Conservation (phyloP, 1,140 invertebrate genomes). For the Philotrypesis tridentata region DNA sequence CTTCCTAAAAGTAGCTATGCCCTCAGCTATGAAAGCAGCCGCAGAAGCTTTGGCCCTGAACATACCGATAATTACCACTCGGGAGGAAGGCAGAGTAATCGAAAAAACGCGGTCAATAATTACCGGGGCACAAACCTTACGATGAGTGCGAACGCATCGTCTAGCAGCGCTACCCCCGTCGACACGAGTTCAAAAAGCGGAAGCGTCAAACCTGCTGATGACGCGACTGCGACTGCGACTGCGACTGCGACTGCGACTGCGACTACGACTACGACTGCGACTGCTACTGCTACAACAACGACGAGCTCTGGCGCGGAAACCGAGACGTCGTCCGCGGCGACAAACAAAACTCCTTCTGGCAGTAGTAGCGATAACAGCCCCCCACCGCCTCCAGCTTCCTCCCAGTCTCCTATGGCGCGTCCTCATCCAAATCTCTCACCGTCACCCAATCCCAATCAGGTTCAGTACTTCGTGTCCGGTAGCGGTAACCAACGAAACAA, state of each 20-base stretch:
- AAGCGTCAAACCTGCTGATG: not conserved
- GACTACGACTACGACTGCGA: no score
- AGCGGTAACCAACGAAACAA: slow-evolving; percentile 49
- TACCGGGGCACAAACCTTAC: slow-evolving; percentile 43
- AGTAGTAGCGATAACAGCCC: slow-evolving; percentile 20
- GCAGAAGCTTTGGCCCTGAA: not conserved
- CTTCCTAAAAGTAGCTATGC: slow-evolving; percentile 13
- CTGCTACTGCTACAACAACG: no score
- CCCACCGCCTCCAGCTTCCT: slow-evolving; percentile 61
- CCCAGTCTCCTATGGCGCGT: slow-evolving; percentile 63
- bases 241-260: slow-evolving; percentile 23
- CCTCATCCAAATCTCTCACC: slow-evolving; percentile 67
- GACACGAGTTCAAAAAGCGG: slow-evolving; percentile 15
- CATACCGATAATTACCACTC: not conserved
- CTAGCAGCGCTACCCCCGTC: not conserved
- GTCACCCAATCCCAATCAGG: slow-evolving; percentile 65
- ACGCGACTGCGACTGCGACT: slow-evolving; percentile 18
- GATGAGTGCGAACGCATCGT: slow-evolving; percentile 6
- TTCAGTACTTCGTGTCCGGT: slow-evolving; percentile 62
- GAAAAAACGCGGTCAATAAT: not conserved
- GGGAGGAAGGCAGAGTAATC: not conserved
- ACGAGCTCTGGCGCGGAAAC: not conserved
- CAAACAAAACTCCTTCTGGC: slow-evolving; percentile 7
- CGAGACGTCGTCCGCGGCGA: not conserved
- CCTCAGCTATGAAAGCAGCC: slow-evolving; percentile 36